Base-by-base conservation (phyloP, 2,888 invertebrate genomes). In the Theodoxus fluviatilis region DNA sequence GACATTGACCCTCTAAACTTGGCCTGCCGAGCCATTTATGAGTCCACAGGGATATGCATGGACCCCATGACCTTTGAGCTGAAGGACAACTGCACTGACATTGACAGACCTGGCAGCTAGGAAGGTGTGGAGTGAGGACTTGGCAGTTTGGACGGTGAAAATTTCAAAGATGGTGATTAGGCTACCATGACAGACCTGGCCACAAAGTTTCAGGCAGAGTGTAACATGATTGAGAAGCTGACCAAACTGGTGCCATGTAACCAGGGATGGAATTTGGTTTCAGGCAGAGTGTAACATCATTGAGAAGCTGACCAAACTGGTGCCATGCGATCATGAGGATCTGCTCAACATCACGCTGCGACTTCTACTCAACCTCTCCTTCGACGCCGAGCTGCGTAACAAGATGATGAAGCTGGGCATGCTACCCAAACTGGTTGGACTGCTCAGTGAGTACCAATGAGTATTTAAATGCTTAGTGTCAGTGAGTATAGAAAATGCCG, bases 321-420 rank as follows among this genome's bases (percentile, higher is more conserved):
- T 98, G 75, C 91, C 91, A 47, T 89, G 91, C 75, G 90, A 89
- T 73, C 86, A 87, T 83, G 89, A 91, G 69, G 92, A 93, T 87
- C 89, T 95, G 75, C 91, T 94, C 37, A 93, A 94, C 88, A 92
- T 95, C 73, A 93, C 94, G 31, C 90, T 97, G 55, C 93, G 95
- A 83, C 89, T 98, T 69, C 89, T 99, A 28, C 95, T 95, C 85
- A 99, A 99, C 91, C 91, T 99, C 77, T 96, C 97, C 15, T 99
- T 99, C 89, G 98, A 98, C 87, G 90, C 92, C 31, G 93, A 93
- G 83, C 88, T 96, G 73, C 90, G 97, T 61, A 92, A 91, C 78
- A 93, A 93, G 89, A 96, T 99, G 93, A 92, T 98, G 75, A 92
- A 93, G 86, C 91, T 93, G 81, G 96, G 95, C 35, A 90, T 96